Evolutionary conservation across 2,888 invertebrate genomes (phyloP).

Genomic region (Oscheius sp.): DNA sequence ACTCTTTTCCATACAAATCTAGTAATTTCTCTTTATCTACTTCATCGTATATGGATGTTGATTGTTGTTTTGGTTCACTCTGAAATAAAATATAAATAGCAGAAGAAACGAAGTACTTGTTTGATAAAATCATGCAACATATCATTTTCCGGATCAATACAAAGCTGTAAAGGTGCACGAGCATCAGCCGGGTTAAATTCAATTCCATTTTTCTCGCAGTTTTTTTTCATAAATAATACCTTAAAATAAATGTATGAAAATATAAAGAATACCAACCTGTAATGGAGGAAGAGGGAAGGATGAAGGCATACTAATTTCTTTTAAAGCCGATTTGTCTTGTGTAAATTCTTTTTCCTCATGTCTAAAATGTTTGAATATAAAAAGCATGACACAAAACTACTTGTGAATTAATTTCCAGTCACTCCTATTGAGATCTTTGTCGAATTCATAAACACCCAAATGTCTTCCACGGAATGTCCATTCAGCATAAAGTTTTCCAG

Average conservation of each 20-base stretch:
- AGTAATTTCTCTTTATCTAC: constrained; percentile 54
- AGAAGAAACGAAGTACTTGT: constrained; percentile 39
- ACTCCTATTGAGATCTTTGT: constrained; percentile 63
- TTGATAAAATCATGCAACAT: constrained; percentile 58
- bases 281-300: constrained; percentile 66
- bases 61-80: constrained; percentile 34
- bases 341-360: constrained; percentile 60
- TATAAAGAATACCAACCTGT: constrained; percentile 42
- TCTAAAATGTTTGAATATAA: constrained; percentile 22
- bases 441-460: constrained; percentile 66
- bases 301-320: constrained; percentile 53
- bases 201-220: constrained; percentile 18
- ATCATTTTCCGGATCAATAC: constrained; percentile 65
- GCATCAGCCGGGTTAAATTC: constrained; percentile 20
- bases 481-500: constrained; percentile 63
- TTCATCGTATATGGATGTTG: constrained; percentile 61
- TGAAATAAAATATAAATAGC: constrained; percentile 11
- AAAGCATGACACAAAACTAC: constrained; percentile 18
- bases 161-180: constrained; percentile 57
- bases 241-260: background rate
- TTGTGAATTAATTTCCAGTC: constrained; percentile 69
- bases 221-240: constrained; percentile 16
- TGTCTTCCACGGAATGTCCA: constrained; percentile 66
- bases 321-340: constrained; percentile 43
- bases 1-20: constrained; percentile 62